Evolutionary conservation across 2,888 invertebrate species (phyloP).

Genomic region (Cephus pulcher): DNA sequence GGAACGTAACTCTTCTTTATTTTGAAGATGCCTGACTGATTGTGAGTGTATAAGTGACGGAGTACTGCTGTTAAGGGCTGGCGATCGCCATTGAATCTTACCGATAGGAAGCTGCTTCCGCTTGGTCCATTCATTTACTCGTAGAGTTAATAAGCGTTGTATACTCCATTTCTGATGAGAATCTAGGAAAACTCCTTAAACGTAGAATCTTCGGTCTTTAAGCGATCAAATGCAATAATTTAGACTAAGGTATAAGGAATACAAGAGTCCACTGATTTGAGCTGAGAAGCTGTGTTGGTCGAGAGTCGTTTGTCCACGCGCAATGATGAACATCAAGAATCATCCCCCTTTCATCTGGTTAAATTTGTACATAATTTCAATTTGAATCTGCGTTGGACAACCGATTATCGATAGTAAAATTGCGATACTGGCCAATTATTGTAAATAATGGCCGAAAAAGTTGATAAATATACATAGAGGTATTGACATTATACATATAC

Average conservation of each 20-base stretch:
- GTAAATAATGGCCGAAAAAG: neutral
- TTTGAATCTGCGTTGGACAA: neutral
- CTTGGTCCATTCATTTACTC: neutral
- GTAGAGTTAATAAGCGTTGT: neutral
- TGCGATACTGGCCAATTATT: neutral
- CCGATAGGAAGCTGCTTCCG: neutral
- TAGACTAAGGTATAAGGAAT: neutral
- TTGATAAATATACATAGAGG: neutral
- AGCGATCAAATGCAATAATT: neutral
- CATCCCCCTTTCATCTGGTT: neutral
- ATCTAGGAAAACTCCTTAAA: neutral
- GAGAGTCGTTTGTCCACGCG: neutral
- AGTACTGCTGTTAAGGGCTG: neutral
- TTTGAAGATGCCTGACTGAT: neutral
- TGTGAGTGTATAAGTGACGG: neutral
- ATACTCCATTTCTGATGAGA: neutral
- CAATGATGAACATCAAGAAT: neutral
- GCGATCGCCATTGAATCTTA: neutral
- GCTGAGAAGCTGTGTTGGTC: neutral
- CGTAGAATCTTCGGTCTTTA: neutral
- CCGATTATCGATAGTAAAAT: neutral
- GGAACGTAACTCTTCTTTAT: conserved; percentile 33
- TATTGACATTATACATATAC: neutral
- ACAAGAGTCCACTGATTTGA: neutral
- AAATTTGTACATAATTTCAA: neutral